phyloP scores from a whole-genome alignment of 2,797 vertebrate genomes.

The Carduelis carduelis region DNA sequence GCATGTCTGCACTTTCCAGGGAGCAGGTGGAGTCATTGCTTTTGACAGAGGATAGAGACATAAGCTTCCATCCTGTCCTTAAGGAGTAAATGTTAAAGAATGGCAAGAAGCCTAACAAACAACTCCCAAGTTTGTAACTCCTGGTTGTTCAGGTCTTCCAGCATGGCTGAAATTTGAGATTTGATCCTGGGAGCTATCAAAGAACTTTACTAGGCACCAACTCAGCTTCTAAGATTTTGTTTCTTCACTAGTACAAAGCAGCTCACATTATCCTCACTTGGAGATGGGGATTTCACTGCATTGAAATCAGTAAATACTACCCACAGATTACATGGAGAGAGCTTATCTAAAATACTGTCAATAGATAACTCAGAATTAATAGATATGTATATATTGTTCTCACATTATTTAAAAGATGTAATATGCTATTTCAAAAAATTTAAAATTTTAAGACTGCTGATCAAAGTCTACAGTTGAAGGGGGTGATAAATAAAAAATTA shows the following conservation, averaged over 20 bases:
- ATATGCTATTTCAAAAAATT: neutral
- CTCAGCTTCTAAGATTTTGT: neutral
- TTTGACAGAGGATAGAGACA: neutral
- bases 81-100: neutral
- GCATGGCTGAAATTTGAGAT: neutral
- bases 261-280: neutral
- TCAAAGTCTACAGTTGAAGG: neutral
- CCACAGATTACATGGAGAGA: neutral
- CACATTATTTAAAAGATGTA: neutral
- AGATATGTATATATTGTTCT: neutral
- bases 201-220: neutral
- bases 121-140: neutral
- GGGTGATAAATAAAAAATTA: neutral
- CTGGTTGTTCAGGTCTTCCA: neutral
- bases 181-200: neutral
- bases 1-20: neutral
- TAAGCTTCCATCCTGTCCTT: neutral
- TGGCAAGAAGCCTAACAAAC: neutral
- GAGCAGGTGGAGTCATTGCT: neutral
- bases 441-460: neutral
- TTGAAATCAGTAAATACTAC: neutral
- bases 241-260: neutral
- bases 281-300: neutral
- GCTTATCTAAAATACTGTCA: neutral
- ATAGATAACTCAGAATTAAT: neutral